These are phyloP conservation scores for Phoenicopterus ruber DNA, from an alignment of 2,113 vertebrate species.

Conservation along the genomic window DNA sequence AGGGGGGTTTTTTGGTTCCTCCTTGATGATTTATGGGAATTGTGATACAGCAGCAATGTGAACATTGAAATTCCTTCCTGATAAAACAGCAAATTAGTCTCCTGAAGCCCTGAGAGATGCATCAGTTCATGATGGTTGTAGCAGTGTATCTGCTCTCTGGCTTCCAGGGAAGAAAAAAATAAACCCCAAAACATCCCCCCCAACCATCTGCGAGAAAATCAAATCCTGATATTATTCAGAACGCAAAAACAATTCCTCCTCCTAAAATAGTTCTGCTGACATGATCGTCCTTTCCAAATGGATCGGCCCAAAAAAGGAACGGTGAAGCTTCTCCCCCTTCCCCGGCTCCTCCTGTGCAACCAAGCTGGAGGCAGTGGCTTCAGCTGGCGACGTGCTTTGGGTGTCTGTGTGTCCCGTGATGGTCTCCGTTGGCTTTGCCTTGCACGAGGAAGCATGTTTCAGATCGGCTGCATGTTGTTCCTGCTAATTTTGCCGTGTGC, in stretches of 20 bases:
- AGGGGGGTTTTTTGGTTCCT: background rate
- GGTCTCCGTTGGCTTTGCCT: background rate
- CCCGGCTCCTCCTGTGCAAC: background rate
- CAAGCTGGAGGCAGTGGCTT: background rate
- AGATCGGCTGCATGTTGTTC: slow-evolving; percentile 19
- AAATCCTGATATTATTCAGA: background rate
- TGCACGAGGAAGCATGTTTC: slow-evolving; percentile 19
- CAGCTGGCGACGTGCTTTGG: background rate
- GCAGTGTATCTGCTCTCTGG: background rate
- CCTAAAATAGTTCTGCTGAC: background rate
- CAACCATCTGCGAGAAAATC: background rate
- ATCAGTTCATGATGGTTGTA: background rate
- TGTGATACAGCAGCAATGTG: background rate
- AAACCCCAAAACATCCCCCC: background rate
- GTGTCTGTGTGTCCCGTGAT: background rate
- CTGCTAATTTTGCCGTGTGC: background rate
- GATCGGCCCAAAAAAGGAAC: background rate
- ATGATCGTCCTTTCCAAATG: slow-evolving; percentile 7
- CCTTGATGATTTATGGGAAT: background rate
- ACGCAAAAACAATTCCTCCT: background rate
- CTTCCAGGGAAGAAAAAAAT: background rate
- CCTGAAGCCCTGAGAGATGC: background rate
- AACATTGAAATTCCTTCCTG: background rate
- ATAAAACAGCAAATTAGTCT: background rate
- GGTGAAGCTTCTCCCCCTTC: background rate